Base-by-base conservation (phyloP, 2,113 vertebrate species). In the Syrmaticus mikado region DNA sequence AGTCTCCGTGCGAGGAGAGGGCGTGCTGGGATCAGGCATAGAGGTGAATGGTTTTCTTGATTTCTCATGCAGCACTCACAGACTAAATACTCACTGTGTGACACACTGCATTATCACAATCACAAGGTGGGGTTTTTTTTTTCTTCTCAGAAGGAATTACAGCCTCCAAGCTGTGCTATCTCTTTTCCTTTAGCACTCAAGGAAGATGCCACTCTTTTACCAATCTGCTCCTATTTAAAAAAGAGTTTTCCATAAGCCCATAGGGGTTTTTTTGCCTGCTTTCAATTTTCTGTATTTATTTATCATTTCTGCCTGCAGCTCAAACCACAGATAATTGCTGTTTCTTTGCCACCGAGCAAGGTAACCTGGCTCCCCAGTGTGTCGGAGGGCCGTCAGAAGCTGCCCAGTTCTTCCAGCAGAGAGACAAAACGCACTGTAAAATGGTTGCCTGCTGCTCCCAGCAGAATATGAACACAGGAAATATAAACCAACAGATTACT, bases 231-330 rank as follows among this genome's bases (percentile, higher is more conserved):
- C 17, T 90, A 52, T 60, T 58, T 32, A 24, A 16, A 60, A 46
- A 58, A 22, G 55, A 50, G 2, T 25, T 87, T 77, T 62, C 62
- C 46, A 19, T 45, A 38, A 34, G 38, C 32, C 66, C 62, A 22
- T 48, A 36, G 27, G 19, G n/a, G 75, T 52, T 48, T 27, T 58
- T 72, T 65, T 72, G 24, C 53, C 61, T 50, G 34, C 64, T 93
- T 92, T 85, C 75, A 16, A 6, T 80, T 74, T 73, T 73, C 50
- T 77, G 15, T 67, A 40, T 89, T 93, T 84, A 79, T 96, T 88
- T 87, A 48, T 79, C n/a, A 73, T 81, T 86, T 83, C 78, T 92
- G 45, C 74, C 82, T 92, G 82, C 72, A 83, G 75, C 65, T 91
- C 71, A 71, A 77, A 38, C 6, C 3, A 6, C 45, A 87, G 61